A percentile compares a stretch with the other conserved stretches of the same genome.
Evolutionary conservation across 2,888 invertebrate genomes (phyloP).

Genomic region (Empis livida): DNA sequence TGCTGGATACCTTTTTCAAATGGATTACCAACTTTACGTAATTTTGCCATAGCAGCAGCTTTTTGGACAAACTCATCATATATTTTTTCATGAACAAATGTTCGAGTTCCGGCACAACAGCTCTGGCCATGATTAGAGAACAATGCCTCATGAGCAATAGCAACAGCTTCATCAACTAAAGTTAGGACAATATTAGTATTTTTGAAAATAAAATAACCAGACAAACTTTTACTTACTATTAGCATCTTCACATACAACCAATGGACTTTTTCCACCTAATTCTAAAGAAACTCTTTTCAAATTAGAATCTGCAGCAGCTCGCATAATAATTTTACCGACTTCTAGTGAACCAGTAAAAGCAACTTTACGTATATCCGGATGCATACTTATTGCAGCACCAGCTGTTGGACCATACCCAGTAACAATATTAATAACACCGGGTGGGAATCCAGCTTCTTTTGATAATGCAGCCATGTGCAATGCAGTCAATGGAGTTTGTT

Average conservation of each 20-base stretch:
- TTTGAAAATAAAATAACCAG: background rate
- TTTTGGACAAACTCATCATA: slow-evolving; percentile 75
- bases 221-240: slow-evolving; percentile 51
- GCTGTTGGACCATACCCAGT: slow-evolving; percentile 62
- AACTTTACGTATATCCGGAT: slow-evolving; percentile 59
- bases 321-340: slow-evolving; percentile 33
- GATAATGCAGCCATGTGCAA: slow-evolving; percentile 56
- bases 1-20: slow-evolving; percentile 53
- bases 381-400: slow-evolving; percentile 55
- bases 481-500: slow-evolving; percentile 73
- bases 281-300: slow-evolving; percentile 74
- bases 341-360: slow-evolving; percentile 68
- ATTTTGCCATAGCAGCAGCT: slow-evolving; percentile 53
- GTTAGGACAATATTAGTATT: slow-evolving; percentile 4
- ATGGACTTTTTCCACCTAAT: slow-evolving; percentile 80
- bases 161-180: slow-evolving; percentile 46
- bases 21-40: slow-evolving; percentile 69
- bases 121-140: slow-evolving; percentile 68
- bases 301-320: slow-evolving; percentile 61
- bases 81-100: slow-evolving; percentile 75
- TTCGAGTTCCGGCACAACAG: slow-evolving; percentile 78
- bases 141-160: slow-evolving; percentile 50
- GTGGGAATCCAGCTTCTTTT: slow-evolving; percentile 69
- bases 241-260: slow-evolving; percentile 71
- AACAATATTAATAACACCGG: slow-evolving; percentile 65